These are phyloP conservation scores for Cyrtodaria siliqua DNA, from an alignment of 2,888 invertebrate genomes.

Conservation along the genomic window DNA sequence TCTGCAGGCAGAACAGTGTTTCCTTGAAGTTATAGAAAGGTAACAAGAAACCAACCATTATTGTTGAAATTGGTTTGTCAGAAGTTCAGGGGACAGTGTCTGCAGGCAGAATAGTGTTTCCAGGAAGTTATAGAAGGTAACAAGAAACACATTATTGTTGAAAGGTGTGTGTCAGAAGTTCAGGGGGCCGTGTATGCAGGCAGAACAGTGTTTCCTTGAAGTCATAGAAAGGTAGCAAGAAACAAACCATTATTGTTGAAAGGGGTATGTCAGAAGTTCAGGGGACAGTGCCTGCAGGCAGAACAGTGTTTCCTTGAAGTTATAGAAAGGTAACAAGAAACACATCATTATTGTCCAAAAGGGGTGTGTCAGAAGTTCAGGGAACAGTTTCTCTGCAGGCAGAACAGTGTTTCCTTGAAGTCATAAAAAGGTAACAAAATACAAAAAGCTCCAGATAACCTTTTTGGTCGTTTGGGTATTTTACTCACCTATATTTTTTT, in stretches of 20 bases:
- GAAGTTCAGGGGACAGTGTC: constrained; percentile 91
- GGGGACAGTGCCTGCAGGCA: constrained; percentile 92
- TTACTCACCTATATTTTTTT: too few relatives aligned
- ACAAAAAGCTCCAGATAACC: too few relatives aligned
- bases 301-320: constrained; percentile 91
- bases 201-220: constrained; percentile 91
- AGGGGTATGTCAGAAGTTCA: constrained; percentile 93
- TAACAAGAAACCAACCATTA: too few relatives aligned
- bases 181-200: constrained; percentile 92
- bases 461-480: too few relatives aligned
- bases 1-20: constrained; percentile 92
- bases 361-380: constrained; percentile 94
- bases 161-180: constrained; percentile 94
- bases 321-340: constrained; percentile 88
- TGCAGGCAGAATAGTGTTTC: constrained; percentile 92
- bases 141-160: too few relatives aligned
- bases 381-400: constrained; percentile 92
- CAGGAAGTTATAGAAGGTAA: constrained; percentile 89
- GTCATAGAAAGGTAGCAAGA: constrained; percentile 89
- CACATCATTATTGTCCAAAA: too few relatives aligned
- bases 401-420: constrained; percentile 90
- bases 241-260: too few relatives aligned
- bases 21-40: constrained; percentile 89
- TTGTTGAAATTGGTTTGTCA: constrained; percentile 94
- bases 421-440: constrained; percentile 88